These are phyloP conservation scores for Cryptotermes secundus DNA, from an alignment of 1,140 invertebrate species.

Conservation along the genomic window DNA sequence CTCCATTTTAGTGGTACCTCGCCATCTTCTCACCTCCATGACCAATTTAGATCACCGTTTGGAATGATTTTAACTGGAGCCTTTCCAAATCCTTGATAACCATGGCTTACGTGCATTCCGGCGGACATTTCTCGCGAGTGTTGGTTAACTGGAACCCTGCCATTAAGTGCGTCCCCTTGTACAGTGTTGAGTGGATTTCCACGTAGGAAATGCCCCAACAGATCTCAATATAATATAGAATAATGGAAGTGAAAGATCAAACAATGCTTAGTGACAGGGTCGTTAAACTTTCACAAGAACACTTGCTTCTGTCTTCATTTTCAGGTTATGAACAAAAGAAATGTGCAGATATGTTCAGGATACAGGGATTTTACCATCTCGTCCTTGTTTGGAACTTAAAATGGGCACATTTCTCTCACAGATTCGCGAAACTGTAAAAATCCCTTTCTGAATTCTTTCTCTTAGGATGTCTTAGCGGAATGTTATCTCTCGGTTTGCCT, in stretches of 20 bases:
- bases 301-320: neutral
- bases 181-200: neutral
- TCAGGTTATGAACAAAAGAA: neutral
- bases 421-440: too few relatives aligned
- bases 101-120: neutral
- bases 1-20: neutral
- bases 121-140: too few relatives aligned
- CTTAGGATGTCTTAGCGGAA: too few relatives aligned
- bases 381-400: too few relatives aligned
- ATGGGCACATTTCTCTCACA: too few relatives aligned
- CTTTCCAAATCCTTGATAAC: constrained; percentile 3
- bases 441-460: too few relatives aligned
- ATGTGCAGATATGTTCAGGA: neutral
- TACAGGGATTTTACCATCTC: too few relatives aligned
- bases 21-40: neutral
- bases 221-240: neutral
- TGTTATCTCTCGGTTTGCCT: too few relatives aligned
- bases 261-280: neutral
- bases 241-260: neutral
- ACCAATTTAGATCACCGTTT: neutral
- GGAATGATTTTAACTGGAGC: constrained; percentile 12
- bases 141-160: neutral
- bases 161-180: neutral
- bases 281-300: neutral
- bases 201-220: neutral